Evolutionary conservation across 2,888 invertebrate species (phyloP), one percentile per base, ranked within the genome.

Genomic region (Salticus scenicus): DNA sequence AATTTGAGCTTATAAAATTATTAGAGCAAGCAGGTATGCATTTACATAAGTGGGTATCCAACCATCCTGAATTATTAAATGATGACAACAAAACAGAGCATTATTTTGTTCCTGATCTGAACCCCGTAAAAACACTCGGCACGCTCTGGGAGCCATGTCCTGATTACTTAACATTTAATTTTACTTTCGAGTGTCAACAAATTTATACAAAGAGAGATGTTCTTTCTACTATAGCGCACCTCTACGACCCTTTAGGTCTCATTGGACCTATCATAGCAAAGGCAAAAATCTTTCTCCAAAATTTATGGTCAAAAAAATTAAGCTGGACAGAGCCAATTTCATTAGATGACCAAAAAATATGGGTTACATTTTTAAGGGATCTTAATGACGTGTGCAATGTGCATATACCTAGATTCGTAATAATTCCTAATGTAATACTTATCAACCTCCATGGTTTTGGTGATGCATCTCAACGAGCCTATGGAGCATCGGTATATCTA

Each of bases 231-330:
- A 66, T 75, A 10, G 41, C 42, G 10, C 28, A 42, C 12, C 24
- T 30, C 0, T 66, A n/a, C n/a, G 66, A 66, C 20, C 47, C 28
- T 41, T 28, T 75, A 17, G 30, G 42, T 10, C 30, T 75, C 5
- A 20, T 75, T 20, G 20, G 75, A 24, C 66, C 28, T 4, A 0
- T 75, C 1, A 28, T 66, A 10, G 30, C 42, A 0, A 42, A 42
- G 28, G 64, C 30, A 37, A 42, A 42, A n/a, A 75, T 66, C 14
- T 75, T 75, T 30, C 20, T 75, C 8, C 75, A 75, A 27, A 37
- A n/a, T 17, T 1, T 66, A 5, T 75, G 30, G 47, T 24, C 5
- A 41, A 0, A 33, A 20, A 64, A 47, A 28, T 42, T 31, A 42
- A 17, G 42, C 8, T 75, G 42, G 47, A 41, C 27, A 30, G 66